Evolutionary conservation across 2,113 vertebrate species (phyloP).

Genomic region (Ahaetulla prasina): DNA sequence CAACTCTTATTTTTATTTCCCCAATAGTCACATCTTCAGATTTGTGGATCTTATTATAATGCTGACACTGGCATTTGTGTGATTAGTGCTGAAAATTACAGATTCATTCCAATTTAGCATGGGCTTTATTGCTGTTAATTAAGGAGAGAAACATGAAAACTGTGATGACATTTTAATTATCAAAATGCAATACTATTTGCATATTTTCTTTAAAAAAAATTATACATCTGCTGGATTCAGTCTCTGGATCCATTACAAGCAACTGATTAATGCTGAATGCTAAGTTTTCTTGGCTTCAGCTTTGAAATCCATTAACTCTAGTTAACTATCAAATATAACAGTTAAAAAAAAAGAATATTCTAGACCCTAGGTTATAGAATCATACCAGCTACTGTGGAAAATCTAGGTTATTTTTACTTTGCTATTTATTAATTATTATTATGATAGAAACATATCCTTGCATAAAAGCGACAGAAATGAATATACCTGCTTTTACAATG

Average conservation of each 20-base stretch:
- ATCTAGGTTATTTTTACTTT: background rate
- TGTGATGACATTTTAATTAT: conserved; percentile 65
- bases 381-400: background rate
- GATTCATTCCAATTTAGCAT: conserved; percentile 62
- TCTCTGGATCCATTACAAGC: conserved; percentile 25
- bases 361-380: background rate
- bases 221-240: conserved; percentile 9
- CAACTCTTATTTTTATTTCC: conserved; percentile 49
- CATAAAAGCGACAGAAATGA: background rate
- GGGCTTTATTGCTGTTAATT: conserved; percentile 70
- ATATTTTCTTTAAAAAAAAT: conserved; percentile 21
- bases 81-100: conserved; percentile 64
- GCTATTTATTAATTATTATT: background rate
- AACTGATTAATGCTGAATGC: conserved; percentile 14
- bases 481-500: background rate
- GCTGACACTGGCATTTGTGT: conserved; percentile 56
- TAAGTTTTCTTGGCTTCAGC: background rate
- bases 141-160: conserved; percentile 64
- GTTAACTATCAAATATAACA: background rate
- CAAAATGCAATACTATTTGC: conserved; percentile 49
- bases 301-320: background rate
- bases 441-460: background rate
- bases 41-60: conserved; percentile 65
- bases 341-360: background rate
- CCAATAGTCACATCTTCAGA: conserved; percentile 59